Base-by-base conservation (phyloP, 2,113 vertebrate genomes). In the Eudyptes chrysolophus region DNA sequence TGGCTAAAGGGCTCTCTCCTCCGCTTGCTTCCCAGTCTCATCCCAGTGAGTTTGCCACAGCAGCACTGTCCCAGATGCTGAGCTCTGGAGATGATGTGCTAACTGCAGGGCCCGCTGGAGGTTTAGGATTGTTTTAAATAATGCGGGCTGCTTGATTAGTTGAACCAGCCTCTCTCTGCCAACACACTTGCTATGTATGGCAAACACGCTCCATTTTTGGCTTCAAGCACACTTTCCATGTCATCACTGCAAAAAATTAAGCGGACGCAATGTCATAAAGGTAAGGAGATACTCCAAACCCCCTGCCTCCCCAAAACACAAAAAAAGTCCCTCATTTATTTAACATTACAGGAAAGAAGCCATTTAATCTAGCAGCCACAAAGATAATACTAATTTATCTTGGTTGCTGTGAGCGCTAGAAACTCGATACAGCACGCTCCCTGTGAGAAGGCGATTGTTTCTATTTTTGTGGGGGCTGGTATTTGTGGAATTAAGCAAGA, bases 381-480 rank as follows among this genome's bases (percentile, higher is more conserved):
- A 55, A 72, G 70, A 76, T 48, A 95, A 87, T 44, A 27, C 57
- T 87, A 25, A 62, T 85, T 87, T 94, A 65, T 89, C 49, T 76
- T 69, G 16, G 81, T 79, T 84, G 61, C 89, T 92, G 74, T 14
- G 66, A 69, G 78, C 13, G 0, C 49, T 79, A 68, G 94, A 88
- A 96, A 97, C 93, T 82, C 60, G 89, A 96, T 94, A 94, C n/a
- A 76, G 74, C 38, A 62, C 87, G 40, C 38, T 95, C 24, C 44
- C 78, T 52, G n/a, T 75, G 52, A 75, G 89, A 79, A 69, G 66
- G 74, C 32, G 9, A 87, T 97, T 85, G 97, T 92, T 97, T 97
- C 97, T 97, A 90, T 97, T 96, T 97, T 87, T 61, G 57, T 19
- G 44, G 40, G 36, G 42, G 61, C 74, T 93, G 95, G 95, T 61